Base-by-base conservation (phyloP, 2,888 invertebrate species). In the Heterodera filipjevi region DNA sequence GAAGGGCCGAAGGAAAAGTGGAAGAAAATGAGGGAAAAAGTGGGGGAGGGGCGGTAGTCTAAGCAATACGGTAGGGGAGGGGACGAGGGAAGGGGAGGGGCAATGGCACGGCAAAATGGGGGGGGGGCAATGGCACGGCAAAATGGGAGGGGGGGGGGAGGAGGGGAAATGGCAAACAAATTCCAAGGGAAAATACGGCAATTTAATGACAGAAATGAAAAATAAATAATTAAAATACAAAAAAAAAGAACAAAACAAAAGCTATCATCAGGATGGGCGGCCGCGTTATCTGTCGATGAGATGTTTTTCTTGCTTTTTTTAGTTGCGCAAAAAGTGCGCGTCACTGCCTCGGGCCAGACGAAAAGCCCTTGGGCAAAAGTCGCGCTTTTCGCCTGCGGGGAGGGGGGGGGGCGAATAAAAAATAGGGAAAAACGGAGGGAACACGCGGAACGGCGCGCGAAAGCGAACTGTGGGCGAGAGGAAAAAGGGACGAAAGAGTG, bases 361-460 rank as follows among this genome's bases (percentile, higher is more conserved):
- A 59, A 59, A 59, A 22, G 59, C 59, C 59, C 59, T 59, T 27
- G 59, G 59, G 59, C n/a, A 59, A 59, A 59, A n/a, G 8, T 39
- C 39, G 39, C 59, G 59, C 59, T n/a, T n/a, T 59, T 59, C 59
- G 59, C 59, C 12, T 59, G 22, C 59, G 59, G 59, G 53, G 53
- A 19, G 49, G 16, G n/a, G 49, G 10, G 49, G 49, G 49, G 53
- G 53, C 5, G 53, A 22, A 3, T 5, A 39, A 12, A 39, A 39
- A 39, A 39, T 39, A 10, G 39, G 39, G 49, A 49, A 49, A 49
- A 49, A 49, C 27, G 59, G 59, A 27, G 59, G n/a, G 59, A 59
- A 59, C 59, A 59, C 27, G 59, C 59, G 59, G 59, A 59, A 59
- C 59, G 59, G 59, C 27, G 68, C 68, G 32, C 49, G 10, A 33